Percentiles rank a stretch among this genome's conserved stretches.
phyloP scores from a whole-genome alignment of 2,113 vertebrate genomes.

The Leptobrachium ailaonicum region DNA sequence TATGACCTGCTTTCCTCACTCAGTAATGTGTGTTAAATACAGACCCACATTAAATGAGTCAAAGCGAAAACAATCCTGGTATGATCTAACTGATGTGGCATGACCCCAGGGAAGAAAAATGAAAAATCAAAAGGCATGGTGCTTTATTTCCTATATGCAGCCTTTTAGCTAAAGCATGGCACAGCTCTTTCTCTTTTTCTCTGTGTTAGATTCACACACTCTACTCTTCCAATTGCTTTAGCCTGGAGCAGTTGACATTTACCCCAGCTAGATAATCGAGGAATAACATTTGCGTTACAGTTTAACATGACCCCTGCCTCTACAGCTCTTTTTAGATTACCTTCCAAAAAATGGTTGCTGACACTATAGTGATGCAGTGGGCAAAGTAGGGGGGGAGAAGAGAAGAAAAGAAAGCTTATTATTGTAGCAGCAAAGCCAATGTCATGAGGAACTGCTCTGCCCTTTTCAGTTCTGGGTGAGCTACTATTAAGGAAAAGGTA shows the following conservation, averaged over 20 bases:
- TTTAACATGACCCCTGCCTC: conserved; percentile 94
- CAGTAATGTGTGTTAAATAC: conserved; percentile 13
- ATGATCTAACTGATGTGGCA: conserved; percentile 44
- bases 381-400: conserved; percentile 34
- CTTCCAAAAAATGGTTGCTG: conserved; percentile 79
- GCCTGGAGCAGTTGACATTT: conserved; percentile 94
- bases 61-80: conserved; percentile 33
- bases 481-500: conserved; percentile 86
- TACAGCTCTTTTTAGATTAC: conserved; percentile 89
- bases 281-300: conserved; percentile 96
- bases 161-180: conserved; percentile 56
- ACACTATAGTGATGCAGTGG: conserved; percentile 71
- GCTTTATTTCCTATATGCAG: conserved; percentile 63
- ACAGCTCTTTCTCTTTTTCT: conserved; percentile 53
- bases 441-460: conserved; percentile 81
- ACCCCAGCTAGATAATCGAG: conserved; percentile 91
- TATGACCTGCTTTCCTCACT: neutral
- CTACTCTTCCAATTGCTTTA: conserved; percentile 73
- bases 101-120: conserved; percentile 35
- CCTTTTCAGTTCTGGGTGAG: conserved; percentile 85
- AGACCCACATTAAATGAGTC: conserved; percentile 38
- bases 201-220: conserved; percentile 62
- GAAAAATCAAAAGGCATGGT: conserved; percentile 56
- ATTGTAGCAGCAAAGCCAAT: conserved; percentile 82
- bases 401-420: conserved; percentile 77